These are phyloP conservation scores for Cheilosia vulpina DNA, from an alignment of 2,888 invertebrate genomes.

Conservation along the genomic window DNA sequence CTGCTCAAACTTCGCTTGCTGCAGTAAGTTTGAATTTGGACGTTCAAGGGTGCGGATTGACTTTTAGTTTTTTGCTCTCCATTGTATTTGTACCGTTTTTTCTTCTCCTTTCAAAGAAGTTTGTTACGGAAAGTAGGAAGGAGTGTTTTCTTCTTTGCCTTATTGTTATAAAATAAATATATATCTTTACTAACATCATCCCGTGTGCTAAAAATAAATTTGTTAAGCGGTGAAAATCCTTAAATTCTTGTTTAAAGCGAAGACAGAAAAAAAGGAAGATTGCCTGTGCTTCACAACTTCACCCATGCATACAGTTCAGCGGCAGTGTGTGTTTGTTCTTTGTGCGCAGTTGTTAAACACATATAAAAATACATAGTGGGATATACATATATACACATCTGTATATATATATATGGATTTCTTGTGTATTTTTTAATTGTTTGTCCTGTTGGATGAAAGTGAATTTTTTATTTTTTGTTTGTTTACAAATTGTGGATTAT, in stretches of 20 bases:
- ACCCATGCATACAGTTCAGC: conserved; percentile 41
- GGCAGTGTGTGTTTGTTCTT: conserved; percentile 58
- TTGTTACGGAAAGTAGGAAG: not conserved
- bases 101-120: conserved; percentile 20
- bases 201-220: conserved; percentile 22
- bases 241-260: conserved; percentile 25
- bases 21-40: conserved; percentile 73
- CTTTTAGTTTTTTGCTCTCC: conserved; percentile 60
- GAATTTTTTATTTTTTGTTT: conserved; percentile 73
- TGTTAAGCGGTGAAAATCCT: conserved; percentile 33
- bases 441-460: conserved; percentile 73
- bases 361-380: conserved; percentile 29
- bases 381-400: conserved; percentile 30
- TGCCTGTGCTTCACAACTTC: conserved; percentile 41
- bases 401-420: conserved; percentile 35
- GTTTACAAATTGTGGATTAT: conserved; percentile 69
- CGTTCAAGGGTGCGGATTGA: conserved; percentile 75
- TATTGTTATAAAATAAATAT: not conserved
- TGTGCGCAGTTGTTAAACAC: conserved; percentile 58
- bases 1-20: conserved; percentile 69
- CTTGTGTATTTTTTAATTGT: conserved; percentile 44
- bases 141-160: not conserved
- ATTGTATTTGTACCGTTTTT: conserved; percentile 7
- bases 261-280: conserved; percentile 25
- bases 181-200: conserved; percentile 4